Conservation (phyloP, 2,113 vertebrate species). For the Lepisosteus osseus region DNA sequence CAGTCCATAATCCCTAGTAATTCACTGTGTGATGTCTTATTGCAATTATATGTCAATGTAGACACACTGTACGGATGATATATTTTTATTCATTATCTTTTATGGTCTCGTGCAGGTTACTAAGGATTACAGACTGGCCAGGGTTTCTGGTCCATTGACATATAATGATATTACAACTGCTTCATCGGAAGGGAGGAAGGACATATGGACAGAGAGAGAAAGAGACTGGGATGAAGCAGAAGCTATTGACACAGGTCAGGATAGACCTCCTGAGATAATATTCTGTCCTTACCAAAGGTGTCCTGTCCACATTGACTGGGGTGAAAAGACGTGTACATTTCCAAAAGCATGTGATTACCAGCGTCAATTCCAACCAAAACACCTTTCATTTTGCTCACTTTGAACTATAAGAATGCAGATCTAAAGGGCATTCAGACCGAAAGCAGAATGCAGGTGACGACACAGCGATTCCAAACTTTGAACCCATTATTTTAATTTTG, state of each 20-base stretch:
- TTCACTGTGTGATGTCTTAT: constrained; percentile 51
- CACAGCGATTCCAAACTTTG: too few relatives aligned
- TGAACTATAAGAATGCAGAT: too few relatives aligned
- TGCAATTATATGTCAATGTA: constrained; percentile 68
- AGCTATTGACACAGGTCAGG: constrained; percentile 76
- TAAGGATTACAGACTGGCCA: constrained; percentile 77
- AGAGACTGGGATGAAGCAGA: constrained; percentile 75
- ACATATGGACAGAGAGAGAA: constrained; percentile 77
- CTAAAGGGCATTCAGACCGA: too few relatives aligned
- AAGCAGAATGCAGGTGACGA: too few relatives aligned
- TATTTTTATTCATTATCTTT: constrained; percentile 60
- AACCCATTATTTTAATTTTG: too few relatives aligned
- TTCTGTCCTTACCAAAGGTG: constrained; percentile 18
- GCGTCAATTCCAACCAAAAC: background rate
- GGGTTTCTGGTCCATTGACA: constrained; percentile 76
- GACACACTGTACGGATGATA: constrained; percentile 48
- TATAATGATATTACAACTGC: constrained; percentile 76
- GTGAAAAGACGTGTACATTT: constrained; percentile 3
- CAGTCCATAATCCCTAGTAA: constrained; percentile 43
- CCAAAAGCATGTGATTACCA: background rate
- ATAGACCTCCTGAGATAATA: constrained; percentile 53
- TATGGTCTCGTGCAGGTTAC: constrained; percentile 76
- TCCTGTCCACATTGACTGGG: constrained; percentile 24
- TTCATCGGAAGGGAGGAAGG: constrained; percentile 73
- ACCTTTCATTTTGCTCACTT: background rate